phyloP scores from a whole-genome alignment of 2,888 invertebrate species.

The Didymodactylos carnosus region DNA sequence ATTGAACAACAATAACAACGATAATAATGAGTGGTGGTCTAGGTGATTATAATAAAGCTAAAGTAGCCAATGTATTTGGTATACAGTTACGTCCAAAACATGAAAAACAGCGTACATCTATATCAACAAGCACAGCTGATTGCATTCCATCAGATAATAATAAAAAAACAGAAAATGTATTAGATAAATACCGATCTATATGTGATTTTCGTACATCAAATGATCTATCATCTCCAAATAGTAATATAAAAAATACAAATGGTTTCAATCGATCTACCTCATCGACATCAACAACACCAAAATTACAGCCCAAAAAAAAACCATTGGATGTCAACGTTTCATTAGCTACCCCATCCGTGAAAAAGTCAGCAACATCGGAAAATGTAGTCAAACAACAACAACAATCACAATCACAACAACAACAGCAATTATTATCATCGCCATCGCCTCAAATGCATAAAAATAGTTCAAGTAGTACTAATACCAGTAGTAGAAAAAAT shows the following conservation, averaged over 20 bases:
- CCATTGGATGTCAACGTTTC: too few species aligned
- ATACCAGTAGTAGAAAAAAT: too few species aligned
- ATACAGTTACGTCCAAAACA: background rate
- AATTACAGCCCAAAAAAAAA: too few species aligned
- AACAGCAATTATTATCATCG: too few species aligned
- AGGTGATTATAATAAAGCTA: background rate
- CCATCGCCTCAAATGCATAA: too few species aligned
- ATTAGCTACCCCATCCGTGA: too few species aligned
- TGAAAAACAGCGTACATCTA: background rate
- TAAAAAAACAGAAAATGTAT: background rate
- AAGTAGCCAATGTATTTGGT: background rate
- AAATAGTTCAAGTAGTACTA: too few species aligned
- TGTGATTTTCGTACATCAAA: background rate
- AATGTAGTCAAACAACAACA: too few species aligned
- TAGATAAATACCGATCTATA: background rate
- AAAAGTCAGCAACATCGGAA: too few species aligned
- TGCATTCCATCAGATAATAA: background rate
- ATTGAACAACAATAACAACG: too few species aligned
- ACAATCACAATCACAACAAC: too few species aligned
- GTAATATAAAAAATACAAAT: background rate
- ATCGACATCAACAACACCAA: background rate
- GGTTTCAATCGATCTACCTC: too few species aligned
- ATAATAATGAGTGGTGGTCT: background rate
- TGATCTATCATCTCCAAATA: background rate
- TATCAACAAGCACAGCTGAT: background rate